Base-by-base conservation (phyloP, 1,140 invertebrate species). In the Hyphantria cunea region DNA sequence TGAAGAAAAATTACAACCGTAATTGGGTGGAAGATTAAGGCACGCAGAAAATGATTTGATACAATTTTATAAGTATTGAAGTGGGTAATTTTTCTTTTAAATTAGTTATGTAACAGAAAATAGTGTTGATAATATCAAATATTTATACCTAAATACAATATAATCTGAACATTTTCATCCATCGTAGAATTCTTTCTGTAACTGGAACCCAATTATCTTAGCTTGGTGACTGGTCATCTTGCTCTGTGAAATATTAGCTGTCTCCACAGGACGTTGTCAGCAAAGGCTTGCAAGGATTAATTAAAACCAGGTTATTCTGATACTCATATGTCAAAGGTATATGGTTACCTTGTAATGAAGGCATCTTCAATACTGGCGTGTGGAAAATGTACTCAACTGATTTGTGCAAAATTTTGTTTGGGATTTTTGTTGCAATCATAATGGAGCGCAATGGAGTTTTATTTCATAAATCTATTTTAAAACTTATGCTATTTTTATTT, bases 241-340 rank as follows among this genome's bases (percentile, higher is more conserved):
- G 69, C 39, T 17, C 63, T 51, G 37, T 80, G 73, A 78, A 80
- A 80, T 70, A 69, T 74, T 70, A 81, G 51, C 69, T 65, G 61
- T 56, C 62, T 47, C 17, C 17, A 6, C 41, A 39, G 33, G 45
- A 65, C 65, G 62, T 60, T 62, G 72, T 61, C 61, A 60, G 33
- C 65, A 39, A 32, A 42, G 56, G 37, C 37, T 50, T 42, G 47
- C 56, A 51, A 59, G 47, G 60, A 73, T 79, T 81, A 84, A 84
- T 82, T 84, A 82, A 79, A 66, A 59, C 65, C 71, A 72, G 68
- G 68, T 72, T 72, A 77, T 72, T 73, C 68, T 62, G 70, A 65
- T 59, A 58, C 72, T 83, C 77, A 59, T 72, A 60, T 85, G 78
- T 78, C 82, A 85, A 81, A 82, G 78, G 71, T 59, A 79, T 80